These are phyloP conservation scores for Nomia melanderi DNA, from an alignment of 1,140 invertebrate genomes.

Conservation along the genomic window DNA sequence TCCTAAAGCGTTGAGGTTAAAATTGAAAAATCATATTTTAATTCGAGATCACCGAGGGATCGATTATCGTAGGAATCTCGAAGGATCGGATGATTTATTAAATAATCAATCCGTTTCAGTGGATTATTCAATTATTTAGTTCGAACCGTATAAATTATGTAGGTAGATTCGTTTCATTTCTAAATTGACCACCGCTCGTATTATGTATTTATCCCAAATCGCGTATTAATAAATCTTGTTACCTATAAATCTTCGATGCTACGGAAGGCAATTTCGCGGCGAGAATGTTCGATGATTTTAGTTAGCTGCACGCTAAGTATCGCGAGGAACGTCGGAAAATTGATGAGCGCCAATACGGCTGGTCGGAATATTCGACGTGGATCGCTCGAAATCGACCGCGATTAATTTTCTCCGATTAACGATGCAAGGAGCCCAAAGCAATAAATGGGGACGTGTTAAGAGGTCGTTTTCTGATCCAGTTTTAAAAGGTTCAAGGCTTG, in stretches of 20 bases:
- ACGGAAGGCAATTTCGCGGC: neutral
- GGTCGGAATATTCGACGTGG: neutral
- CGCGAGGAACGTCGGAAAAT: too few species aligned
- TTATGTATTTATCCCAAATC: neutral
- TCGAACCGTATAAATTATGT: neutral
- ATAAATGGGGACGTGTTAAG: constrained; percentile 7
- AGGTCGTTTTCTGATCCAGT: constrained; percentile 28
- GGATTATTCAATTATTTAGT: neutral
- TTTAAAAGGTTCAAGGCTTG: constrained; percentile 42
- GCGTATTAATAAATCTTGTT: neutral
- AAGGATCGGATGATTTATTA: neutral
- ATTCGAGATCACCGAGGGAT: too few species aligned
- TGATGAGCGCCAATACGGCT: too few species aligned
- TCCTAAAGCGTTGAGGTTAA: too few species aligned
- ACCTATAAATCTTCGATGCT: neutral
- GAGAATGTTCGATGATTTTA: too few species aligned
- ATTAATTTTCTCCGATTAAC: constrained; percentile 28
- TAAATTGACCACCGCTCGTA: neutral
- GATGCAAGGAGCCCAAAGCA: neutral
- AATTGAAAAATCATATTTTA: too few species aligned
- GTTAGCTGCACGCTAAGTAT: too few species aligned
- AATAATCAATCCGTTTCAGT: neutral
- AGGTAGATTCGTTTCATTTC: neutral
- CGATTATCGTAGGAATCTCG: neutral
- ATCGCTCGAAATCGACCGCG: neutral